Percentiles rank a stretch among this genome's conserved stretches.
Evolutionary conservation across 2,113 vertebrate genomes (phyloP).

Genomic region (Heptranchias perlo): DNA sequence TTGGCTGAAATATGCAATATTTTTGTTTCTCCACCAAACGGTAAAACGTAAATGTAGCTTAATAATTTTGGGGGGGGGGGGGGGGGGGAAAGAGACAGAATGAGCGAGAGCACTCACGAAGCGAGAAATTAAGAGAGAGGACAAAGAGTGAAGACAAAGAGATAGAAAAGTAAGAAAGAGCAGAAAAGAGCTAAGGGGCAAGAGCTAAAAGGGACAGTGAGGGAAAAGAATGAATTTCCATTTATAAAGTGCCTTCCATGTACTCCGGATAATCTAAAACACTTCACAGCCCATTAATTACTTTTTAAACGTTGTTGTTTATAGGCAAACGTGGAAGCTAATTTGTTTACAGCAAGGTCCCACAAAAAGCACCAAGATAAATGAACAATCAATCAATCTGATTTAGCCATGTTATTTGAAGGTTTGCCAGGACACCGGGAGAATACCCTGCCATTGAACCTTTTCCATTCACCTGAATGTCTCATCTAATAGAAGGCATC

Average conservation of each 20-base stretch:
- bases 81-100: neutral
- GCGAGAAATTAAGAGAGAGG: neutral
- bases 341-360: neutral
- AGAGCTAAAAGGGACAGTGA: neutral
- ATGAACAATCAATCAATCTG: neutral
- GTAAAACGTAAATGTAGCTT: neutral
- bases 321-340: neutral
- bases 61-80: neutral
- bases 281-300: too few species aligned
- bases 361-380: neutral
- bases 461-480: neutral
- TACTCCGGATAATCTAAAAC: too few species aligned
- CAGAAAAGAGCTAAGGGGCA: neutral
- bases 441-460: neutral
- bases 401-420: neutral
- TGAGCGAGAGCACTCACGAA: neutral
- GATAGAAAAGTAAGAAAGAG: neutral
- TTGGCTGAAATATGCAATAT: neutral
- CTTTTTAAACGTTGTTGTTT: neutral
- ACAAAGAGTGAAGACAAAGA: neutral
- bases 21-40: neutral
- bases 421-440: neutral
- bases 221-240: neutral
- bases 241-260: neutral
- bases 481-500: neutral